These are phyloP conservation scores for Dreissena polymorpha DNA, from an alignment of 1,140 invertebrate genomes.

Conservation along the genomic window DNA sequence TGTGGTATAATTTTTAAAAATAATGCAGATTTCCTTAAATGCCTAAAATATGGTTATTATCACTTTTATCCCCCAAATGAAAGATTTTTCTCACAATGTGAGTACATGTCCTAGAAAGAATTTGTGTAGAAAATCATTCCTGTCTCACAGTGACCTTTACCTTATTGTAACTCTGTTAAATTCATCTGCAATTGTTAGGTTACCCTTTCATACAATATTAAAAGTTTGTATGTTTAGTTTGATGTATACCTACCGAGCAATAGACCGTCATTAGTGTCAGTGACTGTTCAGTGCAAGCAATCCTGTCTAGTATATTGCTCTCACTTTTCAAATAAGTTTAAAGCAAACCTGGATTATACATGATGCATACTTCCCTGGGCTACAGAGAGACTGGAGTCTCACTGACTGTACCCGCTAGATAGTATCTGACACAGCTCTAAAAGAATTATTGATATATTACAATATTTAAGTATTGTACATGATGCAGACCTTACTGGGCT, in stretches of 20 bases:
- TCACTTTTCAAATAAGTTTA: too few relatives aligned
- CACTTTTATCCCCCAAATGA: too few relatives aligned
- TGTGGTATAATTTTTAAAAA: too few relatives aligned
- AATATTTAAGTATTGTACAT: neutral
- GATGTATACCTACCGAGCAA: neutral
- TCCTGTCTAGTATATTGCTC: neutral
- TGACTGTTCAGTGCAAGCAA: neutral
- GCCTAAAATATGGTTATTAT: too few relatives aligned
- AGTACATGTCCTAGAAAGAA: too few relatives aligned
- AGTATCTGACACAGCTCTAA: conserved; percentile 4
- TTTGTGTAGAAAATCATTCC: too few relatives aligned
- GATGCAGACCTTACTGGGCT: neutral
- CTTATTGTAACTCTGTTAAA: neutral
- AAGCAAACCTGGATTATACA: neutral
- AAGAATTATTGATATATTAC: neutral
- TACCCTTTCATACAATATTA: too few relatives aligned
- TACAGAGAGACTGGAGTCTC: conserved; percentile 2
- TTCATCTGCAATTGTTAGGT: too few relatives aligned
- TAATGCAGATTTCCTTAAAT: too few relatives aligned
- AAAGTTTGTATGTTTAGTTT: neutral
- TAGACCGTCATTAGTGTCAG: neutral
- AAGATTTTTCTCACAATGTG: too few relatives aligned
- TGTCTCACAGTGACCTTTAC: neutral
- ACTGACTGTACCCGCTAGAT: conserved; percentile 22
- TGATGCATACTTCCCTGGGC: neutral